Percentiles rank a stretch among this genome's conserved stretches.
Evolutionary conservation across 2,113 vertebrate genomes (phyloP).

Genomic region (Ciconia stormi): DNA sequence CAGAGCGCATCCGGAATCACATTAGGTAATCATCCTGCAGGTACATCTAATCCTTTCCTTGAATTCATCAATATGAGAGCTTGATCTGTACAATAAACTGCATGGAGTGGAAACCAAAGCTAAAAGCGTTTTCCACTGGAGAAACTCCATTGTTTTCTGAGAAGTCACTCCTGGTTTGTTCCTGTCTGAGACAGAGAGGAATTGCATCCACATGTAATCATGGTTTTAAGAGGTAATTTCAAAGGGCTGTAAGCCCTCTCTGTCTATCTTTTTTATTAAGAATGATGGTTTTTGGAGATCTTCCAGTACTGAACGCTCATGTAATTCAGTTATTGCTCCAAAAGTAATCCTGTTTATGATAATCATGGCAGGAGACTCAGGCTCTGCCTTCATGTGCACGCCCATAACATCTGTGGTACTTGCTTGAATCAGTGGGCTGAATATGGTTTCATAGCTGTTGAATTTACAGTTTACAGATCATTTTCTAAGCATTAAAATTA

Average conservation of each 20-base stretch:
- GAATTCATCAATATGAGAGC: background rate
- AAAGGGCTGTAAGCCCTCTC: constrained; percentile 46
- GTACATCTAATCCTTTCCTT: background rate
- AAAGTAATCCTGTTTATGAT: constrained; percentile 50
- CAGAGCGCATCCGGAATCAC: background rate
- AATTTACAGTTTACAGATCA: background rate
- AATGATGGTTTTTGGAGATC: constrained; percentile 30
- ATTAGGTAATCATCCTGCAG: background rate
- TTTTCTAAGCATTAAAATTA: constrained; percentile 23
- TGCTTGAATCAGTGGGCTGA: background rate
- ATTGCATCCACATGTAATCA: constrained; percentile 40
- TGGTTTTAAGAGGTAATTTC: constrained; percentile 45
- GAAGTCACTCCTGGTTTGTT: constrained; percentile 14
- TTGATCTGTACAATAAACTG: background rate
- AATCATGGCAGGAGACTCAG: background rate
- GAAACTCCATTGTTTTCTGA: constrained; percentile 13
- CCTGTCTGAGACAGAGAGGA: background rate
- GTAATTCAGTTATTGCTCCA: constrained; percentile 59
- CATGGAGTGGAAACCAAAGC: background rate
- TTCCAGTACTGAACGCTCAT: constrained; percentile 45
- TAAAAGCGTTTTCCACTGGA: background rate
- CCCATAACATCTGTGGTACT: constrained; percentile 31
- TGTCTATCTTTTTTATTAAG: constrained; percentile 51
- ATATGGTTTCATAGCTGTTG: background rate
- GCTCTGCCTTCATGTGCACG: background rate